Conservation (phyloP, 1,140 invertebrate genomes). For the Delia radicum region DNA sequence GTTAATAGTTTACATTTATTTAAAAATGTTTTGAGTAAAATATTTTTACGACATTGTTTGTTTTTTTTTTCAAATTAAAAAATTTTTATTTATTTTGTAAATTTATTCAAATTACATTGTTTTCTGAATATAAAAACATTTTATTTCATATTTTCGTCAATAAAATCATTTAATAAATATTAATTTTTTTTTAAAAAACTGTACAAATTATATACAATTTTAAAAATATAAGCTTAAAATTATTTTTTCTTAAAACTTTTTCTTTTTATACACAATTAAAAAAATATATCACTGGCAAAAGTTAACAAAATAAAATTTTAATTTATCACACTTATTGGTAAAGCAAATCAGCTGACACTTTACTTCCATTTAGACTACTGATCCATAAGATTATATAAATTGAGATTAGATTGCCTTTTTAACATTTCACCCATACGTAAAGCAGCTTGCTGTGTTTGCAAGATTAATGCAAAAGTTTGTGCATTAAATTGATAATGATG, state of each 20-base stretch:
- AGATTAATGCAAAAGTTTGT: neutral
- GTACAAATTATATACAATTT: neutral
- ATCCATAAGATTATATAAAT: neutral
- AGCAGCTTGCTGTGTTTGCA: neutral
- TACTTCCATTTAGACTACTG: neutral
- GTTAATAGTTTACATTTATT: no score
- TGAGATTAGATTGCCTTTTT: neutral
- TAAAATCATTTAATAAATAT: neutral
- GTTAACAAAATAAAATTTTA: neutral
- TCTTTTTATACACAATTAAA: neutral
- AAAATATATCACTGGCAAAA: neutral
- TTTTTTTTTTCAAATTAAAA: neutral
- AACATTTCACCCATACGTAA: neutral
- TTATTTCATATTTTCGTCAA: no score
- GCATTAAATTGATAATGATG: neutral
- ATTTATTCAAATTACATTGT: neutral
- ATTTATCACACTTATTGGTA: neutral
- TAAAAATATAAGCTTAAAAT: neutral
- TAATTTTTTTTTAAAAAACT: neutral
- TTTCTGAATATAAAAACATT: no score
- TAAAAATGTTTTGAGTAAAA: no score
- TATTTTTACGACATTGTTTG: no score
- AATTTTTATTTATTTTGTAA: neutral
- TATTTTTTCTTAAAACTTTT: neutral
- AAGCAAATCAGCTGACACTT: neutral